Conservation (phyloP, 2,888 invertebrate genomes). For the Melangyna quadrimaculata region DNA sequence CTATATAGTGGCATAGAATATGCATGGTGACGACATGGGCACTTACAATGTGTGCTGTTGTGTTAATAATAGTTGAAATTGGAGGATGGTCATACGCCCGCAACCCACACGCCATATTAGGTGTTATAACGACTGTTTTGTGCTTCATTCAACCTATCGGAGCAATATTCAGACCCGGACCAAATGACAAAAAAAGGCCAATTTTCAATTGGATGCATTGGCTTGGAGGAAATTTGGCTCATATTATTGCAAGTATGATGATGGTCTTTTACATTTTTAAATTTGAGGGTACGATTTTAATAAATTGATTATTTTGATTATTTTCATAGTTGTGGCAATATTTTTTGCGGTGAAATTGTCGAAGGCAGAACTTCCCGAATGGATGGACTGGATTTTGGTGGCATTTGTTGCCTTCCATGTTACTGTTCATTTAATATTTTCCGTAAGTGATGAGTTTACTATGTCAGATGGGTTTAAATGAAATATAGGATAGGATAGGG, state of each 20-base stretch:
- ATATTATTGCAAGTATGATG: slow-evolving; percentile 91
- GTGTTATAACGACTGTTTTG: slow-evolving; percentile 88
- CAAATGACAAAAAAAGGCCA: slow-evolving; percentile 89
- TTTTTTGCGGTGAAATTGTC: slow-evolving; percentile 94
- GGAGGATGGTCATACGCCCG: slow-evolving; percentile 88
- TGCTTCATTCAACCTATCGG: slow-evolving; percentile 94
- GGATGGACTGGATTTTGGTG: slow-evolving; percentile 93
- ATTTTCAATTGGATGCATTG: slow-evolving; percentile 97
- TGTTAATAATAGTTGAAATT: slow-evolving; percentile 91
- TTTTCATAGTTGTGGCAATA: slow-evolving; percentile 91
- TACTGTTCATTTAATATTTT: slow-evolving; percentile 91
- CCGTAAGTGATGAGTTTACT: slow-evolving; percentile 83
- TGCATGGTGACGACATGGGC: slow-evolving; percentile 92
- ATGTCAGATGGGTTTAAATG: not conserved
- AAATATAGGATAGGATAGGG: not conserved
- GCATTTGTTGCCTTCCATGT: slow-evolving; percentile 95
- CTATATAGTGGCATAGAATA: slow-evolving; percentile 92
- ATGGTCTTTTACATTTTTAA: slow-evolving; percentile 72
- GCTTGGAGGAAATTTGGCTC: slow-evolving; percentile 92
- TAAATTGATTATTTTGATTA: not conserved
- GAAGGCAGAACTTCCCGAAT: slow-evolving; percentile 92
- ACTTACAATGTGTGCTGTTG: slow-evolving; percentile 89
- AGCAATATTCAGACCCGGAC: slow-evolving; percentile 92
- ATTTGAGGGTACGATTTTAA: not conserved
- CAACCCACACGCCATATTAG: slow-evolving; percentile 92